Conservation (phyloP, 2,113 vertebrate genomes). For the Stercorarius parasiticus region DNA sequence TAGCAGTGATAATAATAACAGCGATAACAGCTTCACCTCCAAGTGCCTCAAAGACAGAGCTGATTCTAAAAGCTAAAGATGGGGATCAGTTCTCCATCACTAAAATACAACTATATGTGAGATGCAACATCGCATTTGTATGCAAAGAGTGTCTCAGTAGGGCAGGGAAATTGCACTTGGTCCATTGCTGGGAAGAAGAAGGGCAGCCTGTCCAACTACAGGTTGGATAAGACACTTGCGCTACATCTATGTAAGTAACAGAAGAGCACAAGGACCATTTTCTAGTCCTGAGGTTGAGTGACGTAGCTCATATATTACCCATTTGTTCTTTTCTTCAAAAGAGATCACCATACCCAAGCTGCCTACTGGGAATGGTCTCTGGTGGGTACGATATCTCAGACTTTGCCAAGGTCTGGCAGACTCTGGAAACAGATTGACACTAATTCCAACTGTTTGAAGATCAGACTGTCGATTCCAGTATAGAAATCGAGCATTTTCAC, state of each 20-base stretch:
- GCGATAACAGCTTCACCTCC: not conserved
- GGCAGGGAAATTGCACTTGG: not conserved
- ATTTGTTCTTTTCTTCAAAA: not conserved
- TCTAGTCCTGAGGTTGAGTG: not conserved
- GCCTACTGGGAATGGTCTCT: not conserved
- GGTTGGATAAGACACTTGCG: not conserved
- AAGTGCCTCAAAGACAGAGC: not conserved
- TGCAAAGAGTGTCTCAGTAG: not conserved
- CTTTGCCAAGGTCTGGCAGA: not conserved
- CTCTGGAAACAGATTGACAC: not conserved
- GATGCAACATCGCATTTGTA: not conserved
- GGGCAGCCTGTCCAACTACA: not conserved
- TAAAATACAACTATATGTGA: not conserved
- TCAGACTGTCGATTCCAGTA: not conserved
- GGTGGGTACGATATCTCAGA: not conserved
- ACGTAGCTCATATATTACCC: not conserved
- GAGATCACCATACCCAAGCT: not conserved
- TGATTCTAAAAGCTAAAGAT: constrained; percentile 2
- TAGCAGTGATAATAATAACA: constrained; percentile 9
- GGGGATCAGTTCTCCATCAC: not conserved
- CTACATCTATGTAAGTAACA: not conserved
- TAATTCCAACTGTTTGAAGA: not conserved
- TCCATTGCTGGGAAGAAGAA: not conserved
- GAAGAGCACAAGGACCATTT: not conserved
- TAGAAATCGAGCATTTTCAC: not conserved